Evolutionary conservation across 2,888 invertebrate genomes (phyloP), one percentile per base, ranked within the genome.

Genomic region (Scrobipalpa atriplicella): DNA sequence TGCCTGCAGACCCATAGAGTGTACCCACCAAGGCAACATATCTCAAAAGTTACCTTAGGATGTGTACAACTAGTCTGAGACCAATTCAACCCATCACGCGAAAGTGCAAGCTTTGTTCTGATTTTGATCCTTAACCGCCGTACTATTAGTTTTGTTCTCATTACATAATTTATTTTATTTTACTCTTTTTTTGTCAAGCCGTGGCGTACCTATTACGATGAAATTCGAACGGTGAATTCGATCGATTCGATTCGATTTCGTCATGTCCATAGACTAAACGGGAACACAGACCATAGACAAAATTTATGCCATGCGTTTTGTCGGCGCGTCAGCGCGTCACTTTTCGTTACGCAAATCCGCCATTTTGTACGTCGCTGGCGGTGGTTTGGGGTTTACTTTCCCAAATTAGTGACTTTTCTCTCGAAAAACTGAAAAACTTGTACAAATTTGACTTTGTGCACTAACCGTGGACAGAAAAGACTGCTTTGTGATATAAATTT

Each of bases 341-440:
- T 90, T 89, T 64, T 89, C 88, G 85, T 89, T 90, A 88, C 90
- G 87, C 87, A 86, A 89, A 90, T 92, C 93, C 92, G 93, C 93
- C 93, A 93, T 93, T 93, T 93, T 93, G 93, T 91, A 92, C 89
- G 91, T 90, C 85, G 92, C 90, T 90, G 91, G 93, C 91, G 90
- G 93, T 90, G 89, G 87, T 87, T 88, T 86, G 83, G 82, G 88
- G 83, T 86, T 85, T 83, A 87, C 85, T 88, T 86, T 87, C 84
- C 85, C 84, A 83, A 87, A 85, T 84, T 81, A 84, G 89, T 89
- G 92, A 21, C 87, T 85, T 86, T 85, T 84, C 78, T 85, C 79
- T 85, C 85, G 85, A 86, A 86, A 85, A 87, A 85, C 85, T 86
- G 75, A 75, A 81, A 86, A 90, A 91, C 86, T 88, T 81, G 77